Evolutionary conservation across 1,140 invertebrate genomes (phyloP).

Genomic region (Pachypeltis micranthus): DNA sequence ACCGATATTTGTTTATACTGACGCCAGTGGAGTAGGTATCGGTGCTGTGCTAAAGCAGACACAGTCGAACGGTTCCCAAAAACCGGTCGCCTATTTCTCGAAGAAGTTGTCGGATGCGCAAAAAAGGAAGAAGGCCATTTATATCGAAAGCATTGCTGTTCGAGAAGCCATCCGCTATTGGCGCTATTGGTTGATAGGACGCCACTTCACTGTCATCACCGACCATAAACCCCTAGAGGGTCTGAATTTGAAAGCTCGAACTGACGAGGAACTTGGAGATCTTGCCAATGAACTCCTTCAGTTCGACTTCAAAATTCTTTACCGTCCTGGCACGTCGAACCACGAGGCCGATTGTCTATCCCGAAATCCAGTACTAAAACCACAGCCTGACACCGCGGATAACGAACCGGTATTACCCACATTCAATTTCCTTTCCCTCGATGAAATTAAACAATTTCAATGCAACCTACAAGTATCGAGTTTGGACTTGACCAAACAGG

Average conservation of each 20-base stretch:
- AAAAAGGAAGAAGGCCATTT: conserved; percentile 32
- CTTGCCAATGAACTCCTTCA: conserved; percentile 33
- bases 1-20: conserved; percentile 32
- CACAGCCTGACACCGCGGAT: conserved; percentile 8
- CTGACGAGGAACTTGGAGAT: conserved; percentile 32
- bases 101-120: conserved; percentile 27
- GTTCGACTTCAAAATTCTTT: conserved; percentile 29
- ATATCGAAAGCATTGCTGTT: conserved; percentile 33
- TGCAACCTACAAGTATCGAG: conserved; percentile 12
- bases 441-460: no score
- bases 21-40: conserved; percentile 24
- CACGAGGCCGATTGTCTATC: background rate
- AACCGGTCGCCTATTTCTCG: conserved; percentile 31
- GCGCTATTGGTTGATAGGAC: conserved; percentile 14
- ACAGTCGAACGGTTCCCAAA: conserved; percentile 26
- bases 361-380: conserved; percentile 16
- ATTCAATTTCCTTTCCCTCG: no score
- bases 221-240: conserved; percentile 36
- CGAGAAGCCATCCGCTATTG: conserved; percentile 32
- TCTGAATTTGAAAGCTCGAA: conserved; percentile 32
- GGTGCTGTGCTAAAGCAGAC: conserved; percentile 30
- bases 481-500: conserved; percentile 11
- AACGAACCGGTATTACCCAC: no score
- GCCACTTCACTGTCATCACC: conserved; percentile 32
- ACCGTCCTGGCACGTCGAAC: conserved; percentile 24